Evolutionary conservation across 2,113 vertebrate species (phyloP), one percentile per base, ranked within the genome.

Genomic region (Alethe castanea): DNA sequence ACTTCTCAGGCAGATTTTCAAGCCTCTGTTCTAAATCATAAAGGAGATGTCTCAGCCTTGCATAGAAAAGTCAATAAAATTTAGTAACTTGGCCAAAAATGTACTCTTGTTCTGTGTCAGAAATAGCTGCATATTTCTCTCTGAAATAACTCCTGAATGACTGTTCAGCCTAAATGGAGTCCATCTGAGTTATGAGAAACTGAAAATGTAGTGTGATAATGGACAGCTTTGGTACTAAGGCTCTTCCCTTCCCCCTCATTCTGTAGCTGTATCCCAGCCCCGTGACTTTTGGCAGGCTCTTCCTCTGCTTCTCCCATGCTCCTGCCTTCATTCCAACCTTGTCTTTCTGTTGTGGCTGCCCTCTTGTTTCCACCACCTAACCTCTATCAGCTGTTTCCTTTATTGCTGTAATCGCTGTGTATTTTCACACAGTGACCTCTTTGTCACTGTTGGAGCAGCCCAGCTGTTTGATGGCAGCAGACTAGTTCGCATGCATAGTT

Each of bases 301-400:
- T 77, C 53, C 31, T 72, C 29, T 76, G 70, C 71, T 74, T 62
- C 76, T 82, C 78, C 61, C 5, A 0, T 82, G 59, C 76, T 94
- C 35, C 64, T 94, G 88, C 82, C 94, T 94, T 92, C 67, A 28
- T 96, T 88, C 74, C 90, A 96, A 52, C 72, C 88, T 88, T 64
- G 57, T 71, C 88, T 94, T 94, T 93, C 86, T 94, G 86, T 91
- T 78, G 69, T 65, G 66, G 47, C 72, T 94, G 95, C 88, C 91
- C 83, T 78, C 83, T 92, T 81, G 61, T 86, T 96, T 91, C 86
- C 80, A 91, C 44, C 77, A 48, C 66, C 83, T 95, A 87, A 96
- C 94, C 90, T 88, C 86, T 77, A 79, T 95, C 94, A 91, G 93
- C 96, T 96, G 94, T 95, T 96, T 95, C 94, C 91, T 95, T 97